A percentile compares a stretch with the other conserved stretches of the same genome.
Evolutionary conservation across 2,888 invertebrate species (phyloP).

Genomic region (Protodeltote pygarga): DNA sequence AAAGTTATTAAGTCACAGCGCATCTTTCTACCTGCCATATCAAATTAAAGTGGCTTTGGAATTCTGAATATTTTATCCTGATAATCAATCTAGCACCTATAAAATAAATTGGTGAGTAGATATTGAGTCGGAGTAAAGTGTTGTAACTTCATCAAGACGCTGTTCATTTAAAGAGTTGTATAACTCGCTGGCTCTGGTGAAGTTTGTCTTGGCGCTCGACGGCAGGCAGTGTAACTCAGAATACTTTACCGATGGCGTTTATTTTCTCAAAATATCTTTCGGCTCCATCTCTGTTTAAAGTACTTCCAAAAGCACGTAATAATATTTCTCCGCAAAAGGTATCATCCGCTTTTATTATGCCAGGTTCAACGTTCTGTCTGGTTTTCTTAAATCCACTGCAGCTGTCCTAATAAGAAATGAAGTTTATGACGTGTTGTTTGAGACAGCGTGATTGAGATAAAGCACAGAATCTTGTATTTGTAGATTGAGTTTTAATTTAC

Average conservation of each 20-base stretch:
- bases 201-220: constrained; percentile 59
- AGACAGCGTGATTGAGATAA: constrained; percentile 56
- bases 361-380: constrained; percentile 23
- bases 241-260: constrained; percentile 53
- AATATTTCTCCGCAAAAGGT: constrained; percentile 32
- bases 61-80: constrained; percentile 24
- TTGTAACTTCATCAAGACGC: constrained; percentile 60
- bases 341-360: constrained; percentile 36
- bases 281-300: constrained; percentile 23
- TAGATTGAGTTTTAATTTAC: constrained; percentile 73
- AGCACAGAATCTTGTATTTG: constrained; percentile 67
- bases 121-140: constrained; percentile 57
- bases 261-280: constrained; percentile 50
- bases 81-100: constrained; percentile 45
- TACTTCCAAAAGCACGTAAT: constrained; percentile 31
- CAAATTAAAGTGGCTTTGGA: constrained; percentile 20
- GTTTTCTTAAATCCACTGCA: constrained; percentile 39
- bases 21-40: constrained; percentile 30
- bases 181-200: constrained; percentile 57
- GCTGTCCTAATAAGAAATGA: constrained; percentile 30
- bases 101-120: constrained; percentile 62
- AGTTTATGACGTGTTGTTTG: constrained; percentile 31
- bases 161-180: constrained; percentile 71
- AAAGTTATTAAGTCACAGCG: constrained; percentile 45
- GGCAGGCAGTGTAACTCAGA: constrained; percentile 55